phyloP scores from a whole-genome alignment of 2,797 vertebrate genomes.

The Pterois miles region DNA sequence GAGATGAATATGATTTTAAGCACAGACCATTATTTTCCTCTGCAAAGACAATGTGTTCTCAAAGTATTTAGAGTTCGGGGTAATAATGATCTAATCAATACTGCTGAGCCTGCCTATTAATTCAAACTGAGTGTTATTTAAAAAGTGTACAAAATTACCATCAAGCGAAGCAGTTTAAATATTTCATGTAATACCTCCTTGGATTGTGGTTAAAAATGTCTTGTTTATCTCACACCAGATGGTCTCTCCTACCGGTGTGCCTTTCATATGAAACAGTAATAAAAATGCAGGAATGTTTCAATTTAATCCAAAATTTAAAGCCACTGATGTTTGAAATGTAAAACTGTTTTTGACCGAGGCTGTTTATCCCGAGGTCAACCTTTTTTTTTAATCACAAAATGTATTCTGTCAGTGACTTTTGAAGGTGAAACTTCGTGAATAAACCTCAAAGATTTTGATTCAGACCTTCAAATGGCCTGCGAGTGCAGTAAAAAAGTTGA shows the following conservation, averaged over 20 bases:
- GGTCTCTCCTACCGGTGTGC: slow-evolving; percentile 27
- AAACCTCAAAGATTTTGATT: background rate
- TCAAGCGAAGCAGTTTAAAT: slow-evolving; percentile 40
- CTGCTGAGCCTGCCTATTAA: background rate
- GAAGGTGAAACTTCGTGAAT: background rate
- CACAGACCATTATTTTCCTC: slow-evolving; percentile 39
- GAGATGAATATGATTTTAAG: slow-evolving; percentile 55
- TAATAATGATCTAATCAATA: slow-evolving; percentile 53
- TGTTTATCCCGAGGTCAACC: slow-evolving; percentile 23
- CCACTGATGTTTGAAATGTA: slow-evolving; percentile 12
- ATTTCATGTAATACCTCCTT: slow-evolving; percentile 28
- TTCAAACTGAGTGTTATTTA: slow-evolving; percentile 20
- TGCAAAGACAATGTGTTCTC: slow-evolving; percentile 34
- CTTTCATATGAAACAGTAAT: slow-evolving; percentile 16
- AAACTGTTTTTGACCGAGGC: slow-evolving; percentile 10
- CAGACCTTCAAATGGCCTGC: background rate
- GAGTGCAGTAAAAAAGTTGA: slow-evolving; percentile 25
- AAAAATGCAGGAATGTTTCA: slow-evolving; percentile 37
- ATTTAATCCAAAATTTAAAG: slow-evolving; percentile 36
- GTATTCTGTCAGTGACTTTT: slow-evolving; percentile 3
- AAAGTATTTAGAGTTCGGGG: slow-evolving; percentile 12
- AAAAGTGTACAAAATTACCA: slow-evolving; percentile 21
- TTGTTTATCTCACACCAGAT: slow-evolving; percentile 52
- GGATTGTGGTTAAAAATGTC: slow-evolving; percentile 20
- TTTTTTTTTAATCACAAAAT: background rate